A percentile compares a stretch with the other conserved stretches of the same genome.
Evolutionary conservation across 1,140 invertebrate genomes (phyloP).

Genomic region (Vanessa atalanta): DNA sequence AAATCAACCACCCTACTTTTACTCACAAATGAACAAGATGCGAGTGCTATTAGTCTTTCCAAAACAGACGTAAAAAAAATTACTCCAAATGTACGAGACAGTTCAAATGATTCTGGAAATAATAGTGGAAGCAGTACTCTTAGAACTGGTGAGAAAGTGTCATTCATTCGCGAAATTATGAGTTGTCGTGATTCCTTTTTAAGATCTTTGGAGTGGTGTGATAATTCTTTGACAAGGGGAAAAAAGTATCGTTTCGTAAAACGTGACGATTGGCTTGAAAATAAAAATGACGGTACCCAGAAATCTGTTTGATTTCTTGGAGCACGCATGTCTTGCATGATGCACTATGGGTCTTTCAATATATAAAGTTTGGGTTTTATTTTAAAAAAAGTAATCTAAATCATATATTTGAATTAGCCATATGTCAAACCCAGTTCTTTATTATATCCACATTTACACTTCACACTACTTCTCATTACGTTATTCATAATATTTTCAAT

Average conservation of each 20-base stretch:
- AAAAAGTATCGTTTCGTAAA: constrained; percentile 67
- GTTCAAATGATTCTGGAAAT: constrained; percentile 42
- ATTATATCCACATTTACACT: too few relatives aligned
- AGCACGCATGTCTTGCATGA: constrained; percentile 35
- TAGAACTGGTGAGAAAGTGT: constrained; percentile 71
- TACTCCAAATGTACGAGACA: constrained; percentile 35
- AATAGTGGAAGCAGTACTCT: constrained; percentile 54
- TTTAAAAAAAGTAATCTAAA: too few relatives aligned
- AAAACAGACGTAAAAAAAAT: constrained; percentile 45
- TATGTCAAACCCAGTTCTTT: too few relatives aligned
- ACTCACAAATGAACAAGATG: constrained; percentile 48
- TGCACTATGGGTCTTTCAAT: background rate
- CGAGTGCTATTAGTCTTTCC: constrained; percentile 45
- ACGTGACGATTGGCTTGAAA: constrained; percentile 68
- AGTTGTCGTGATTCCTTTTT: constrained; percentile 65
- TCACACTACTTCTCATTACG: too few relatives aligned
- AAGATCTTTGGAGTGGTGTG: constrained; percentile 73
- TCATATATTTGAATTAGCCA: too few relatives aligned
- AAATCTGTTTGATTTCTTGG: constrained; percentile 40
- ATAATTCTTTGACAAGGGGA: constrained; percentile 69
- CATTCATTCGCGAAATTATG: constrained; percentile 68
- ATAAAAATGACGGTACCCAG: constrained; percentile 61
- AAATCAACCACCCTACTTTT: constrained; percentile 58
- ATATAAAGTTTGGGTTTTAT: too few relatives aligned
- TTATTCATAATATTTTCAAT: too few relatives aligned